Base-by-base conservation (phyloP, 2,888 invertebrate species). In the Matsumyia berberina region DNA sequence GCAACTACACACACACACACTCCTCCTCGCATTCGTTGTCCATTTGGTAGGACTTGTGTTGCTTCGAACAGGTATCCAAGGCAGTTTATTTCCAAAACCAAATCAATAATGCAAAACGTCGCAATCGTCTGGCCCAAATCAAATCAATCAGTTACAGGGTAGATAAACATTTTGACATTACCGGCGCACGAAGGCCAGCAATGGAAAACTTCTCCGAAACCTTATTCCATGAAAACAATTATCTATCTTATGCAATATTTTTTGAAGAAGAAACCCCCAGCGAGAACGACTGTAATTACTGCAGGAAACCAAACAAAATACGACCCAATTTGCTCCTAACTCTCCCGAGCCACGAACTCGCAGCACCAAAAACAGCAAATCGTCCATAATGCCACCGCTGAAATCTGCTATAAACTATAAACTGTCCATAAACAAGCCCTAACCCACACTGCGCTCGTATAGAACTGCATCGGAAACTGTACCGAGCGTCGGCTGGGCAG, bases 361-460 rank as follows among this genome's bases (percentile, higher is more conserved):
- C 31, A 66, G 60, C 37, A 19, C 66, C 58, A 62, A 67, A 78
- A 55, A 49, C 57, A 85, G 76, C 69, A 80, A 85, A 76, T 60
- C 42, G 66, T 58, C 80, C 79, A 85, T 79, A 85, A 80, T 70
- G 80, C 80, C 74, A 74, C 80, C 60, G 70, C 51, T 85, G 80
- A 76, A 66, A 80, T 76, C 49, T 66, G 44, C 62, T 46, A 80
- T 76, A 76, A 80, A 72, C 64, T 60, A 64, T 67, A 76, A 77
- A 55, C 60, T 66, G 74, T 9, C 70, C 85, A 76, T 73, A 79
- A 85, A 79, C 58, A 70, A 76, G 70, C 69, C 55, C 74, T 70
- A 70, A 78, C 67, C 60, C 46, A 60, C 58, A 19, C 55, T n/a
- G n/a, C 46, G 8, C 24, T 7, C 5, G 12, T 46, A 33, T 15